These are phyloP conservation scores for Trididemnum clinides DNA, from an alignment of 23 tunicate genomes.

Conservation along the genomic window DNA sequence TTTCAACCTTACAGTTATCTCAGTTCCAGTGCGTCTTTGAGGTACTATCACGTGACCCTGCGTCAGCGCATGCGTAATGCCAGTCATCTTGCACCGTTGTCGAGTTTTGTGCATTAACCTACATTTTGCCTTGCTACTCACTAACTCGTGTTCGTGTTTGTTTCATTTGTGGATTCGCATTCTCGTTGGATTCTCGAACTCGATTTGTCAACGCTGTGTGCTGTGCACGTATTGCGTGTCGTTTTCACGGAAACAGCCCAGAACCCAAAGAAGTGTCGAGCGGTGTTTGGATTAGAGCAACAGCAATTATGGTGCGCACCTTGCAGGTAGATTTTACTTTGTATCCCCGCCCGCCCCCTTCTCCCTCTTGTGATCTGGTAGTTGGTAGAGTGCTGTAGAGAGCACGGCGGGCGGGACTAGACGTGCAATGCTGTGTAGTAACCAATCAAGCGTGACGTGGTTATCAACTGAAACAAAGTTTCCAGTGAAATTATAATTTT, in stretches of 20 bases:
- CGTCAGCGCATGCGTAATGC: not conserved
- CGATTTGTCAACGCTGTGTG: not conserved
- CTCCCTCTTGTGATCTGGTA: not conserved
- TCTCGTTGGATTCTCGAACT: too few relatives aligned
- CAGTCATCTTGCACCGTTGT: too few relatives aligned
- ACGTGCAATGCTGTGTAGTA: conserved; percentile 16
- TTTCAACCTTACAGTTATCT: not conserved
- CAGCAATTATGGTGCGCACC: conserved; percentile 99
- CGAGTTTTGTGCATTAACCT: too few relatives aligned
- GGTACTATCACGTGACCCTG: not conserved
- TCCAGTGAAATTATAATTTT: too few relatives aligned
- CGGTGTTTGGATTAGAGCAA: conserved; percentile 97
- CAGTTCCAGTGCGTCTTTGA: not conserved
- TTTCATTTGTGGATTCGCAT: too few relatives aligned
- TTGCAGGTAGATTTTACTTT: conserved; percentile 95
- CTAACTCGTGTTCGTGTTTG: too few relatives aligned
- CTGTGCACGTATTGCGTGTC: not conserved
- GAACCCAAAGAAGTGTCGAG: conserved; percentile 98
- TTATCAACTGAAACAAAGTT: too few relatives aligned
- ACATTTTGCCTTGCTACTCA: too few relatives aligned
- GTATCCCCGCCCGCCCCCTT: conserved; percentile 24
- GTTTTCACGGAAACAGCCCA: conserved; percentile 70
- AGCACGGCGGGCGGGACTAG: conserved; percentile 28
- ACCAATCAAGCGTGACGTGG: not conserved
- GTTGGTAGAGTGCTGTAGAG: not conserved